These are phyloP conservation scores for Troides aeacus DNA, from an alignment of 2,888 invertebrate genomes.

Conservation along the genomic window DNA sequence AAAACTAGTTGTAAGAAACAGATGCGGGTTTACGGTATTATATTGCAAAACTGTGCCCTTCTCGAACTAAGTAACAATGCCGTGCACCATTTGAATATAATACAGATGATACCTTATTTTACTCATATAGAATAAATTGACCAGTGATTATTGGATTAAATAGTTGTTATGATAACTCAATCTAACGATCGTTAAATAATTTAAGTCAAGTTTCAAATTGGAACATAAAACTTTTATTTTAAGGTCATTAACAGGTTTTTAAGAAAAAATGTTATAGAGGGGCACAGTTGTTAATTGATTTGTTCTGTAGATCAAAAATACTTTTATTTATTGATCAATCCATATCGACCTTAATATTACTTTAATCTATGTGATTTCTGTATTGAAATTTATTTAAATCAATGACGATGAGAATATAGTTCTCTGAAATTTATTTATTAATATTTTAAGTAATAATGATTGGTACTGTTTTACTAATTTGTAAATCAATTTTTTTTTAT, in stretches of 20 bases:
- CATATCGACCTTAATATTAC: neutral
- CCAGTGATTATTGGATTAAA: no score
- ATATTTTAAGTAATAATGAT: neutral
- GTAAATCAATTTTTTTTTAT: neutral
- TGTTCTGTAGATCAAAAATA: slow-evolving; percentile 20
- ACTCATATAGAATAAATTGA: neutral
- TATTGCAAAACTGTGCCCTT: neutral
- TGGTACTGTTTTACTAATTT: neutral
- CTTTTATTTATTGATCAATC: neutral
- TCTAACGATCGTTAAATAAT: no score
- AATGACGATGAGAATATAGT: neutral
- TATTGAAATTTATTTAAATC: neutral
- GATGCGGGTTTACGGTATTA: slow-evolving; percentile 23
- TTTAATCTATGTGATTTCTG: neutral
- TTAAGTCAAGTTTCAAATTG: no score
- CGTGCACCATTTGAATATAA: neutral
- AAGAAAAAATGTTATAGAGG: neutral
- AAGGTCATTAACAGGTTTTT: no score
- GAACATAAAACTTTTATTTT: no score
- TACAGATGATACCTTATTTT: neutral
- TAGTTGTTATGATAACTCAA: no score
- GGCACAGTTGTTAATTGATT: neutral
- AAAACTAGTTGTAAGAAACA: slow-evolving; percentile 14
- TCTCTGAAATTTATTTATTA: neutral
- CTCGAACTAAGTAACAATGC: neutral